Evolutionary conservation across 2,113 vertebrate species (phyloP).

Genomic region (Australoheros scitulus): DNA sequence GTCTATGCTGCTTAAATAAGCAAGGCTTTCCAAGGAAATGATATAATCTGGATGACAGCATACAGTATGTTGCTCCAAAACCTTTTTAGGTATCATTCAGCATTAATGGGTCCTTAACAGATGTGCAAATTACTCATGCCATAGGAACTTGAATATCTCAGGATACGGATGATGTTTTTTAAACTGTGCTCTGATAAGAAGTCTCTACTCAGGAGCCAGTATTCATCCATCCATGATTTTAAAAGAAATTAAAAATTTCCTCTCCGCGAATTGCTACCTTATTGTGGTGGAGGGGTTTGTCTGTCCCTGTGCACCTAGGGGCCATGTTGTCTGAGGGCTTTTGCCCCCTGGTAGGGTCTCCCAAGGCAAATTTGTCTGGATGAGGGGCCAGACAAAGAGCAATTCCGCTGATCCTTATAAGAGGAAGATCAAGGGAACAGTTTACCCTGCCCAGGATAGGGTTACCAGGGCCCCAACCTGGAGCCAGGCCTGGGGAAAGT

Average conservation of each 20-base stretch:
- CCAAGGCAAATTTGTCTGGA: too few species aligned
- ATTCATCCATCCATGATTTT: background rate
- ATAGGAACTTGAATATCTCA: background rate
- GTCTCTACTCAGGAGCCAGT: background rate
- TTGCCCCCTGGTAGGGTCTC: too few species aligned
- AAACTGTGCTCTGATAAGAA: background rate
- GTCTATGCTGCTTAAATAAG: background rate
- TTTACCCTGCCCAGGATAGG: too few species aligned
- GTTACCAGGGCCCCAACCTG: too few species aligned
- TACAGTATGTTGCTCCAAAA: background rate
- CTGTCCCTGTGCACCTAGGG: too few species aligned
- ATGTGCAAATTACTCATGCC: background rate
- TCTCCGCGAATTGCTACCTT: too few species aligned
- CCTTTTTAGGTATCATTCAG: background rate
- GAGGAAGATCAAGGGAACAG: too few species aligned
- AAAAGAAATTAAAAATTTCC: background rate
- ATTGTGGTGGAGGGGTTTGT: too few species aligned
- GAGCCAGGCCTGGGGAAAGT: too few species aligned
- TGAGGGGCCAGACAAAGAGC: too few species aligned
- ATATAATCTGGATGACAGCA: background rate
- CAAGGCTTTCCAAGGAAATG: background rate
- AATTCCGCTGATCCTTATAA: too few species aligned
- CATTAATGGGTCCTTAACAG: background rate
- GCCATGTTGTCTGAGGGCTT: too few species aligned
- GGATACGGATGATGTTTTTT: background rate